Base-by-base conservation (phyloP, 2,888 invertebrate genomes). In the Archips crataeganus region DNA sequence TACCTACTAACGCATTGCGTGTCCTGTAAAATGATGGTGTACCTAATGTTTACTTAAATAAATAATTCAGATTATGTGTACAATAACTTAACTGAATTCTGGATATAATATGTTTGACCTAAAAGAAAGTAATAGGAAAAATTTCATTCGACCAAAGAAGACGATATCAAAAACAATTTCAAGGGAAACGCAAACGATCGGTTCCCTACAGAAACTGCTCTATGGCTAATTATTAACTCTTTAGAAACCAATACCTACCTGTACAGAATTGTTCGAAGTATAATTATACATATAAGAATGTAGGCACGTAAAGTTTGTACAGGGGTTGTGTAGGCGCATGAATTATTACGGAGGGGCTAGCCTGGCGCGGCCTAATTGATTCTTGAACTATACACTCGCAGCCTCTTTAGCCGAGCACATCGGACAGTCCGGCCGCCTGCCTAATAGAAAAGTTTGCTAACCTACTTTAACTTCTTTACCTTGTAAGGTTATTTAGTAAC, bases 351-450 rank as follows among this genome's bases (percentile, higher is more conserved):
- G 80, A 77, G 75, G 62, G 57, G 77, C 68, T 75, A 78, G 77
- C 74, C 75, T 75, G 78, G 77, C 80, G 77, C 80, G 76, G 76
- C 80, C 85, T 91, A 91, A 91, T 89, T 90, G 89, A 90, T 89
- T 88, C 84, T 79, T 81, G 81, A 83, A 81, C 80, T 81, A 79
- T 78, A 76, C 76, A 74, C 76, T 74, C 65, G 51, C 69, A 57
- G 65, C 23, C 73, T 69, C 64, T 69, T 69, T 59, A 60, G 69
- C 64, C 45, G 49, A 69, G 73, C 65, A 36, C 42, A 65, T 61
- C 47, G 69, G 68, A 60, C 73, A 69, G 69, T 54, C 64, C 60
- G 45, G 10, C 49, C 10, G 49, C 32, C 64, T 74, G 49, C 39
- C 64, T 74, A 70, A 74, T 74, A 74, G 65, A 70, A 70, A 74